Percentiles rank a stretch among this genome's conserved stretches.
phyloP scores from a whole-genome alignment of 2,113 vertebrate species.

The Anoplopoma fimbria region DNA sequence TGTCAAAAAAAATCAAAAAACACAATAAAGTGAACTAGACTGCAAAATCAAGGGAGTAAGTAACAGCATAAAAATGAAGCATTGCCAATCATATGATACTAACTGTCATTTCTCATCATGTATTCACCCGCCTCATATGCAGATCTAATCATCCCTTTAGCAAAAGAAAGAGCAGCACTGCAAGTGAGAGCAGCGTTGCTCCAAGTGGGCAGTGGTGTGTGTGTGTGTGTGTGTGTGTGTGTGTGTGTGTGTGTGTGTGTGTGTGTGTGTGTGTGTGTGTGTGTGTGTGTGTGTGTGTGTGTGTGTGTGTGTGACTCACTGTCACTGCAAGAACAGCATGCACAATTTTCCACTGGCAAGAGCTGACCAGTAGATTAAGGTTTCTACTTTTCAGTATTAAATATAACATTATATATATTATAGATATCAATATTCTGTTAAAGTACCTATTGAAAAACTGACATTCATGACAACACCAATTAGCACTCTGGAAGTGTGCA shows the following conservation, averaged over 20 bases:
- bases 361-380: neutral
- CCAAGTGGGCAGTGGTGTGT: neutral
- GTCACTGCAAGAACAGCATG: neutral
- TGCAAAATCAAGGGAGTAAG: neutral
- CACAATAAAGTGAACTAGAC: neutral
- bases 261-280: neutral
- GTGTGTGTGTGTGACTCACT: neutral
- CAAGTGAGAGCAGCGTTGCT: neutral
- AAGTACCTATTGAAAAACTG: neutral
- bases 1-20: neutral
- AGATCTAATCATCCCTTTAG: neutral
- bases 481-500: neutral
- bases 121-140: neutral
- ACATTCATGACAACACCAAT: neutral
- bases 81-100: neutral
- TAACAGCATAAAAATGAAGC: neutral
- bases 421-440: neutral
- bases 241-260: neutral
- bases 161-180: neutral
- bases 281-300: neutral
- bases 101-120: neutral
- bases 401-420: neutral
- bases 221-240: no score
- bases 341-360: neutral
- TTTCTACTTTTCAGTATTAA: neutral